A percentile compares a stretch with the other conserved stretches of the same genome.
phyloP scores from a whole-genome alignment of 2,797 vertebrate species.

The Ibycter americanus region DNA sequence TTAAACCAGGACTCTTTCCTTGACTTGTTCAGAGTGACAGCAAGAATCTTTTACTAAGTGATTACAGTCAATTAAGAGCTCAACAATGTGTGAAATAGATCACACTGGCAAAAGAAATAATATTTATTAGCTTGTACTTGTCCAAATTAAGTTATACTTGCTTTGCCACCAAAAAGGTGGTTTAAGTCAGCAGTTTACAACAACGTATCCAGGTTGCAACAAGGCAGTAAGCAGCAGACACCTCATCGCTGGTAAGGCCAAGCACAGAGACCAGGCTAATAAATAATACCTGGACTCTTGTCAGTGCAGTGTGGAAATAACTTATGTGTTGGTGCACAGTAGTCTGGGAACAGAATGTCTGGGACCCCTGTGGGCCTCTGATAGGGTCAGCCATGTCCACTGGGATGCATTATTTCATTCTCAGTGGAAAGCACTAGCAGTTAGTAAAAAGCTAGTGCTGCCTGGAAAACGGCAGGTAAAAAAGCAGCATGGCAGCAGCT shows the following conservation, averaged over 20 bases:
- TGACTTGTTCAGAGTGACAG: background rate
- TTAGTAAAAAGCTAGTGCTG: background rate
- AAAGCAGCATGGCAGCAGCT: background rate
- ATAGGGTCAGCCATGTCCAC: background rate
- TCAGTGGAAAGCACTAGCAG: background rate
- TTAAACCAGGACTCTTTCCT: background rate
- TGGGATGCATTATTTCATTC: background rate
- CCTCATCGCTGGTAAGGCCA: background rate
- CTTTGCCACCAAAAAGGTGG: background rate
- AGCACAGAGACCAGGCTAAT: background rate
- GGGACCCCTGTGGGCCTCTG: background rate
- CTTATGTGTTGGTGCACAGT: background rate
- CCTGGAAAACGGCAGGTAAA: background rate
- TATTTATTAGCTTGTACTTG: background rate
- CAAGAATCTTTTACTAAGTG: background rate
- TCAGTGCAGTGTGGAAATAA: background rate
- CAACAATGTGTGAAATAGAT: conserved; percentile 9
- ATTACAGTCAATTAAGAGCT: conserved; percentile 36
- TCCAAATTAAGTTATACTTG: conserved; percentile 2
- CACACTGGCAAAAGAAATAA: background rate
- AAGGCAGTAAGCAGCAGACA: background rate
- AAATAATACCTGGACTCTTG: background rate
- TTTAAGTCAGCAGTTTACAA: background rate
- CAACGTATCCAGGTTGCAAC: background rate
- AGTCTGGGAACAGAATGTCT: background rate